A percentile compares a stretch with the other conserved stretches of the same genome.
phyloP scores from a whole-genome alignment of 1,140 invertebrate genomes.

The Mylabris phalerata region DNA sequence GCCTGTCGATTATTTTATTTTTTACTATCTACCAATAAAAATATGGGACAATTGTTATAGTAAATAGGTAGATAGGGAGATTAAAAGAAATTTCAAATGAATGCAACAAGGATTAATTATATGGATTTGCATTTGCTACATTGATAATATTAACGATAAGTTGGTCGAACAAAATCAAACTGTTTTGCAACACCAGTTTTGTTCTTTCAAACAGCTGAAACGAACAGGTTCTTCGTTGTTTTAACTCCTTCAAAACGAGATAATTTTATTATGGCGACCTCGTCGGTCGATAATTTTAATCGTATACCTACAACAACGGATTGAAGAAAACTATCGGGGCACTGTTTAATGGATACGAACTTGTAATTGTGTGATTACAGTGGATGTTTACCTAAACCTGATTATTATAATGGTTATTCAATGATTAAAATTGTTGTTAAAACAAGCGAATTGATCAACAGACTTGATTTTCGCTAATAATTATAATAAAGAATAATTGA shows the following conservation, averaged over 20 bases:
- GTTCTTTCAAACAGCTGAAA: too few species aligned
- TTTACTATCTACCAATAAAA: background rate
- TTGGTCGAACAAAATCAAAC: too few species aligned
- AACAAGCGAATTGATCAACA: too few species aligned
- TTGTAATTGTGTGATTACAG: slow-evolving; percentile 25
- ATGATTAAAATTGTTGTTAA: slow-evolving; percentile 20
- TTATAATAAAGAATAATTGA: slow-evolving; percentile 14
- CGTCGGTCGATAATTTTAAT: slow-evolving; percentile 6
- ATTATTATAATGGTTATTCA: slow-evolving; percentile 17
- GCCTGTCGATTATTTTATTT: background rate
- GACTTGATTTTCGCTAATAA: slow-evolving; percentile 1
- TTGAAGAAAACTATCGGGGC: background rate
- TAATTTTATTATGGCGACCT: slow-evolving; percentile 2
- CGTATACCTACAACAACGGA: background rate
- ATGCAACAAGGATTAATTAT: too few species aligned
- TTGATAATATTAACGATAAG: background rate
- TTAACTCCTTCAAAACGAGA: slow-evolving; percentile 1
- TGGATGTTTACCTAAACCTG: slow-evolving; percentile 12
- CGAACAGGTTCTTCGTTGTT: too few species aligned
- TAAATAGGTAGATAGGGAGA: background rate
- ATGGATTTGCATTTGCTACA: background rate
- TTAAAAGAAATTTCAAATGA: background rate
- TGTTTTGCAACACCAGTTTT: too few species aligned
- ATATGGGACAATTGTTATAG: too few species aligned
- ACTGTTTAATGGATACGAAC: slow-evolving; percentile 8